Evolutionary conservation across 1,140 invertebrate genomes (phyloP).

Genomic region (Euschistus heros): DNA sequence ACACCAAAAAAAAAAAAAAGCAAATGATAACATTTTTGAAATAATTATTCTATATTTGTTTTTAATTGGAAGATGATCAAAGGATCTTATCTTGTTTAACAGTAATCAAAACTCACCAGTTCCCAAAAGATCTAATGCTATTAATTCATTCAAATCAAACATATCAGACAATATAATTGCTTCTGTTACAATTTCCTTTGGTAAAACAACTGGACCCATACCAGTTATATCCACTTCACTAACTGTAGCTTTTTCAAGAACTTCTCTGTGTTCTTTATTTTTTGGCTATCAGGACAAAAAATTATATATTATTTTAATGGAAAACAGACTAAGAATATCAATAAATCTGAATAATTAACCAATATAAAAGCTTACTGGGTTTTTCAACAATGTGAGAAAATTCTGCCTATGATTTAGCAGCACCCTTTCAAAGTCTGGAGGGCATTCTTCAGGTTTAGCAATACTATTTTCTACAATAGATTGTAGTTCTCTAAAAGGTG

Average conservation of each 20-base stretch:
- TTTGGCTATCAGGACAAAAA: constrained; percentile 49
- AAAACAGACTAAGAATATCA: constrained; percentile 52
- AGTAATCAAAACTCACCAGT: constrained; percentile 41
- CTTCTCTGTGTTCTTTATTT: constrained; percentile 61
- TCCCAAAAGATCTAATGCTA: constrained; percentile 76
- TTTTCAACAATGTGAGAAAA: constrained; percentile 76
- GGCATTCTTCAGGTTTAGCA: constrained; percentile 47
- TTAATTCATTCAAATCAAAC: constrained; percentile 86
- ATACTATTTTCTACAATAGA: constrained; percentile 60
- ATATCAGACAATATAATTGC: constrained; percentile 87
- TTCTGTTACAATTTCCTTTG: constrained; percentile 80
- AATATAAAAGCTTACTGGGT: constrained; percentile 58
- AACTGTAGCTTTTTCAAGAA: constrained; percentile 64
- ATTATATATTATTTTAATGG: no score
- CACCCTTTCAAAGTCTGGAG: constrained; percentile 63
- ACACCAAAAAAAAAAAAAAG: no score
- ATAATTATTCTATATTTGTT: no score
- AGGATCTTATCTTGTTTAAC: no score
- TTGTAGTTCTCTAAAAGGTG: constrained; percentile 71
- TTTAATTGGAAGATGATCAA: no score
- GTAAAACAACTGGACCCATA: constrained; percentile 61
- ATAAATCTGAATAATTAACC: neutral
- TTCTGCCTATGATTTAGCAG: constrained; percentile 73
- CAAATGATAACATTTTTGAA: no score
- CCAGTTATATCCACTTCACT: constrained; percentile 70